Base-by-base conservation (phyloP, 2,888 invertebrate genomes). In the Pollenia amentaria region DNA sequence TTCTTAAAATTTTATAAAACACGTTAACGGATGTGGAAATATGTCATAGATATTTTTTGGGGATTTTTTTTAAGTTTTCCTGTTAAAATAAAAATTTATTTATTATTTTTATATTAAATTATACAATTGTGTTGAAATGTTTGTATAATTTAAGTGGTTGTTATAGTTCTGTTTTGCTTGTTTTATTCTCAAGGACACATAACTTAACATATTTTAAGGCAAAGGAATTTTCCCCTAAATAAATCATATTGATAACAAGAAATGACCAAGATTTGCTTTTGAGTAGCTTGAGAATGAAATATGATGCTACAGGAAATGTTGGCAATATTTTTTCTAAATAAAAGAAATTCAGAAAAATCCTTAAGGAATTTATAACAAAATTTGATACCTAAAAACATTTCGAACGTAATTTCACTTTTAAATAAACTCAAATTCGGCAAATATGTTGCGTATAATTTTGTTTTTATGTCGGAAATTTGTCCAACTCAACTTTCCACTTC, bases 11-110 rank as follows among this genome's bases (percentile, higher is more conserved):
- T 65, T 44, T 77, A 29, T 11, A 11, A 69, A 78, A 78, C 78
- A 79, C 79, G 60, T 62, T 70, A 79, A 62, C 62, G 70, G 70
- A 79, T 42, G 62, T 79, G 44, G 44, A 70, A 79, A 79, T 62
- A 62, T 79, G 79, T 62, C 62, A 62, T 18, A 70, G 57, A 70
- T 48, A 62, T 62, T 70, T 76, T 55, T 14, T n/a, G n/a, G 40
- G 8, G 16, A 53, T 79, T 79, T 70, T 29, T 69, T 46, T 69
- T 69, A 10, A 21, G 12, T 51, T 48, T 62, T 51, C 51, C 51
- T 48, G 51, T 38, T 4, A 38, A 38, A 69, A 51, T 38, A 69
- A n/a, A 3, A 57, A 29, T 29, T 3, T 29, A 29, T 29, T 29
- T 29, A 29, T 29, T 29, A 29, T 29, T 29, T 29, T 29, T 29